A percentile compares a stretch with the other conserved stretches of the same genome.
Evolutionary conservation across 1,140 invertebrate species (phyloP).

Genomic region (Temnothorax nylanderi): DNA sequence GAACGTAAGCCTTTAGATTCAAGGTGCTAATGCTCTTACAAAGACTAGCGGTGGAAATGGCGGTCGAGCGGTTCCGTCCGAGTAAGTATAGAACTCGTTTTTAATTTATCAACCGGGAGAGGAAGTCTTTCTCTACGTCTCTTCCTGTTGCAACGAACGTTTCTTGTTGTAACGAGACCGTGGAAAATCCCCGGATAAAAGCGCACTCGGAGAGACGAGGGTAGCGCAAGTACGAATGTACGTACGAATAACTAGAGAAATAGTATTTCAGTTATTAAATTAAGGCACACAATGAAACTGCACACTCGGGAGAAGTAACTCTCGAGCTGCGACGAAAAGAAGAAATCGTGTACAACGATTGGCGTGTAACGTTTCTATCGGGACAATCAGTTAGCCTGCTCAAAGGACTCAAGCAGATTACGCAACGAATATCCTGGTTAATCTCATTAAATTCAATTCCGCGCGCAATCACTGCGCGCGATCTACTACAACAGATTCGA

Average conservation of each 20-base stretch:
- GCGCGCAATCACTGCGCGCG: conserved; percentile 3
- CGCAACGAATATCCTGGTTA: conserved; percentile 42
- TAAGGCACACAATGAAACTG: conserved; percentile 54
- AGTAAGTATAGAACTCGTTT: conserved; percentile 58
- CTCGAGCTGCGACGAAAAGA: conserved; percentile 41
- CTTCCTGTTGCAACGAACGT: conserved; percentile 52
- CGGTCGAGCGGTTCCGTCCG: conserved; percentile 40
- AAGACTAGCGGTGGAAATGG: conserved; percentile 46
- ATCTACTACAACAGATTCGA: conserved; percentile 24
- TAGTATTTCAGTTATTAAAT: conserved; percentile 59
- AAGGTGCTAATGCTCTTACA: conserved; percentile 59
- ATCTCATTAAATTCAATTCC: conserved; percentile 32
- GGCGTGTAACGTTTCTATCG: conserved; percentile 2
- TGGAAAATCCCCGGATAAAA: conserved; percentile 60
- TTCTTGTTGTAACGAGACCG: conserved; percentile 48
- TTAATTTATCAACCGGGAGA: conserved; percentile 56
- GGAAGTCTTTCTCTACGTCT: conserved; percentile 52
- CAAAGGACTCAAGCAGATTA: conserved; percentile 43
- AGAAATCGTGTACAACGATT: conserved; percentile 32
- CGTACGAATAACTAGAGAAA: conserved; percentile 54
- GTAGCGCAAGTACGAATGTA: conserved; percentile 15
- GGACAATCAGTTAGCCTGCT: conserved; percentile 24
- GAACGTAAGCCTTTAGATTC: conserved; percentile 54
- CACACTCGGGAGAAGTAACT: conserved; percentile 65
- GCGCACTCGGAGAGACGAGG: conserved; percentile 44